Percentiles rank a stretch among this genome's conserved stretches.
phyloP scores from a whole-genome alignment of 2,888 invertebrate species.

The Dorcus hopei region DNA sequence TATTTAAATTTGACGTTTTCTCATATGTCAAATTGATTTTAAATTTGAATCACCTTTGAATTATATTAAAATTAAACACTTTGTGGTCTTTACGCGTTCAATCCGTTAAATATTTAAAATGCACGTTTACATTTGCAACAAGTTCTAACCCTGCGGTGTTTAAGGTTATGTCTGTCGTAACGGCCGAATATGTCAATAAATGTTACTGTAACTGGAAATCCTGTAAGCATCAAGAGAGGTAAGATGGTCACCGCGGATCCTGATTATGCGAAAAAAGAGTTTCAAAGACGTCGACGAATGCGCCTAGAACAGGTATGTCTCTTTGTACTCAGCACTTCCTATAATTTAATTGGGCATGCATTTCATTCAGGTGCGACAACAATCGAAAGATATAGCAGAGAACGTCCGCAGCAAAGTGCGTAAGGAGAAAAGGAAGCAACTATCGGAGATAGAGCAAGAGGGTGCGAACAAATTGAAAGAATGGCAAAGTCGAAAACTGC shows the following conservation, averaged over 20 bases:
- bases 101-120: neutral
- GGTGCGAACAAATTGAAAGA: constrained; percentile 53
- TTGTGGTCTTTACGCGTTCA: no score
- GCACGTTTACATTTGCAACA: neutral
- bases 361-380: constrained; percentile 56
- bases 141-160: neutral
- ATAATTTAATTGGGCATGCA: constrained; percentile 2
- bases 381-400: constrained; percentile 60
- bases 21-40: no score
- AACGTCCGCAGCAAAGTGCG: constrained; percentile 55
- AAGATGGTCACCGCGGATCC: constrained; percentile 54
- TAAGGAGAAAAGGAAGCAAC: constrained; percentile 52
- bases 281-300: constrained; percentile 56
- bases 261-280: constrained; percentile 54
- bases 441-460: constrained; percentile 51
- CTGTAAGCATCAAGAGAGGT: constrained; percentile 49
- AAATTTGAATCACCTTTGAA: no score
- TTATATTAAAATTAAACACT: no score
- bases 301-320: constrained; percentile 59
- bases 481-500: constrained; percentile 52
- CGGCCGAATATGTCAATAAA: constrained; percentile 57
- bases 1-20: no score
- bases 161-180: constrained; percentile 19
- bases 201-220: constrained; percentile 58
- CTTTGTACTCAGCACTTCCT: neutral